A percentile compares a stretch with the other conserved stretches of the same genome.
These are phyloP conservation scores for Panzeria rudis DNA, from an alignment of 2,888 invertebrate species.

Conservation along the genomic window DNA sequence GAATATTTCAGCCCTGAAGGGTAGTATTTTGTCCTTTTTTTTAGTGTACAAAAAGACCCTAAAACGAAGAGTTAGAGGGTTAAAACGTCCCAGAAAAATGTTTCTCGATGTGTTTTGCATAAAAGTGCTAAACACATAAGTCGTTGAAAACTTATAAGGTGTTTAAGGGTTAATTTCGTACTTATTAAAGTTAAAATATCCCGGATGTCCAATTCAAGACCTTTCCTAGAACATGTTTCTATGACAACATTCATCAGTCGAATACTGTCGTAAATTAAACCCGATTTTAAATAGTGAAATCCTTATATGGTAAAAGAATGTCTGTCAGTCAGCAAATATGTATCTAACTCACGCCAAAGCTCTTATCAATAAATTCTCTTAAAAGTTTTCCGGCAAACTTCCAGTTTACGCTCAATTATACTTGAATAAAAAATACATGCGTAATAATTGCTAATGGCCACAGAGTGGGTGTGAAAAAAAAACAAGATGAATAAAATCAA, in stretches of 20 bases:
- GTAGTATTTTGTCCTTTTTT: no score
- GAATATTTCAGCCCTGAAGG: no score
- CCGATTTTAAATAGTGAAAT: constrained; percentile 19
- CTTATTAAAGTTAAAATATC: no score
- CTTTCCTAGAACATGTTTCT: neutral
- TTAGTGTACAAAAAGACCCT: no score
- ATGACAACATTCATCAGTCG: constrained; percentile 19
- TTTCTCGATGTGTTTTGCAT: no score
- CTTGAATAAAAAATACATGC: constrained; percentile 51
- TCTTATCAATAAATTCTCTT: constrained; percentile 28
- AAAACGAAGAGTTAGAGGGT: no score
- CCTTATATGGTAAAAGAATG: constrained; percentile 43
- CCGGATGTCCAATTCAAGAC: neutral
- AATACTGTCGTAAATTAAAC: constrained; percentile 12
- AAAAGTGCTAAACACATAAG: no score
- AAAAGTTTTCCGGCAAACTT: constrained; percentile 17
- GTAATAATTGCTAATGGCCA: constrained; percentile 51
- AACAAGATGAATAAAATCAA: neutral
- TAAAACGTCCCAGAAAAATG: no score
- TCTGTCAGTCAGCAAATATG: neutral
- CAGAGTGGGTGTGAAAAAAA: constrained; percentile 54
- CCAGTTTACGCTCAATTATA: constrained; percentile 49
- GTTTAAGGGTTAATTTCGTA: no score
- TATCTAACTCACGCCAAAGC: neutral
- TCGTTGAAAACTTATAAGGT: no score